These are phyloP conservation scores for Microcebus ravelobensis DNA, from an alignment of 2,113 vertebrate species.

Conservation along the genomic window DNA sequence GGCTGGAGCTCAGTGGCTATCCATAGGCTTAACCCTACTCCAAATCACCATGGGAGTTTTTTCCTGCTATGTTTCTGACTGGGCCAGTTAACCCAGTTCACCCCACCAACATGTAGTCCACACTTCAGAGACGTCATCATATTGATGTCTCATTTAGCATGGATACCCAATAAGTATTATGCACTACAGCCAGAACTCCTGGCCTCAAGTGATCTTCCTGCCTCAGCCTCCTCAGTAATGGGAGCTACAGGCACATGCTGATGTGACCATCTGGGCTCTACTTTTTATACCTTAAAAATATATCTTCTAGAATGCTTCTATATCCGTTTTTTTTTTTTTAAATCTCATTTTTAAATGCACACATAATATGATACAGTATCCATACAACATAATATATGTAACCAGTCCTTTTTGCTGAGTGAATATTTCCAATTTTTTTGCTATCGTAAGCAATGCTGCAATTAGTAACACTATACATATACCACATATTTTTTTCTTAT, in stretches of 20 bases:
- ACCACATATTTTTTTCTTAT: background rate
- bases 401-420: background rate
- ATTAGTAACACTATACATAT: background rate
- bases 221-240: background rate
- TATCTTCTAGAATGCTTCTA: background rate
- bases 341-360: background rate
- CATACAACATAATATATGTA: background rate
- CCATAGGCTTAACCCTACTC: background rate
- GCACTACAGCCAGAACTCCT: background rate
- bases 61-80: background rate
- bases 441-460: background rate
- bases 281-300: background rate
- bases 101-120: background rate
- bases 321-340: no score
- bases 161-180: background rate
- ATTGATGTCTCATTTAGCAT: background rate
- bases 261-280: no score
- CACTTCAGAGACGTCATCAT: background rate
- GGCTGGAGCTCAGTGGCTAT: background rate
- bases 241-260: background rate
- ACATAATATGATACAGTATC: background rate
- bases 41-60: background rate
- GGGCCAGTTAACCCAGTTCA: background rate
- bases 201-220: background rate
- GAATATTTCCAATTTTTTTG: background rate